Evolutionary conservation across 2,797 vertebrate species (phyloP).

Genomic region (Ceryle rudis): DNA sequence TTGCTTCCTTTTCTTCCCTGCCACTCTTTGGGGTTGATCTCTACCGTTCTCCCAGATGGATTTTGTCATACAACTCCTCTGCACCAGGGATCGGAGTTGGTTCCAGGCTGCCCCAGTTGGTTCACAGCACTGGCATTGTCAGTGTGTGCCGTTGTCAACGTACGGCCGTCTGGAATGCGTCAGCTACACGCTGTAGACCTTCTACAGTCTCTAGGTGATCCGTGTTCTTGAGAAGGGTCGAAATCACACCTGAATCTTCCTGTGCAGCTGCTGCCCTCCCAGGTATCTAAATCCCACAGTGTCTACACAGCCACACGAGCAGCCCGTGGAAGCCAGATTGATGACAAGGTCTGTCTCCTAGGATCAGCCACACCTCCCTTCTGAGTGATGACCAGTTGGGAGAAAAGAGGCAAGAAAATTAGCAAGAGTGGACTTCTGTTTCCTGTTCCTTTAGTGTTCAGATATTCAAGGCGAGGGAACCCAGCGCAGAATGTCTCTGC

Average conservation of each 20-base stretch:
- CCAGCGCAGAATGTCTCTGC: not conserved
- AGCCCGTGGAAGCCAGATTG: not conserved
- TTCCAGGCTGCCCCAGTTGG: not conserved
- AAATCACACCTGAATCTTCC: not conserved
- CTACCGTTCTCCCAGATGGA: not conserved
- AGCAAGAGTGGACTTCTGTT: not conserved
- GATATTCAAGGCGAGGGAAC: not conserved
- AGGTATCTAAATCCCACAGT: not conserved
- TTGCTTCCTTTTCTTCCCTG: not conserved
- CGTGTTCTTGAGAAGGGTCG: not conserved
- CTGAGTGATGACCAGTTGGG: not conserved
- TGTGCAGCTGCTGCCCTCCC: not conserved
- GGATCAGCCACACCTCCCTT: not conserved
- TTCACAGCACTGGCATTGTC: not conserved
- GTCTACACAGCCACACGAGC: too few relatives aligned
- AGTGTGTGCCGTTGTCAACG: not conserved
- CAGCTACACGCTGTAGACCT: not conserved
- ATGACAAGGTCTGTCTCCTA: too few relatives aligned
- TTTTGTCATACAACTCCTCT: not conserved
- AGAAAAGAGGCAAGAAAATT: not conserved
- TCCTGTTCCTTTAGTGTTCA: not conserved
- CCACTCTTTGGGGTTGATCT: not conserved
- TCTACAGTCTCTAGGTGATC: not conserved
- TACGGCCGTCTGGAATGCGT: not conserved
- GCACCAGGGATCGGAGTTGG: not conserved